phyloP scores from a whole-genome alignment of 2,113 vertebrate genomes.

The Platysternon megacephalum region DNA sequence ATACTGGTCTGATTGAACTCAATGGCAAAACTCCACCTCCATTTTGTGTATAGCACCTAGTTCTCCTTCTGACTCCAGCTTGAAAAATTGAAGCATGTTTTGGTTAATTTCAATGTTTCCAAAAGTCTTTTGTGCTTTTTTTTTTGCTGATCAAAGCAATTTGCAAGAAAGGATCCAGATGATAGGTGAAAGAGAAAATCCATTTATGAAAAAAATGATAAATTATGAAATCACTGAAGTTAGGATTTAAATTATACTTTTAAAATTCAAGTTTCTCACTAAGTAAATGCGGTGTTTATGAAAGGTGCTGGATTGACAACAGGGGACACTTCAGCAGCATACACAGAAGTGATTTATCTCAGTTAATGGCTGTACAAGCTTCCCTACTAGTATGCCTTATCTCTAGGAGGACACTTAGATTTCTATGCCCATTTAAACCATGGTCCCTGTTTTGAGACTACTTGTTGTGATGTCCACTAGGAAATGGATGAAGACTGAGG shows the following conservation, averaged over 20 bases:
- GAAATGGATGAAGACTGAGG: background rate
- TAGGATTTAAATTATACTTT: background rate
- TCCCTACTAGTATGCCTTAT: background rate
- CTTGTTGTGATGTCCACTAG: background rate
- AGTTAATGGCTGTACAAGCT: background rate
- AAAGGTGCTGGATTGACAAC: background rate
- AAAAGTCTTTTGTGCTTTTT: background rate
- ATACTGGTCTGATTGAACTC: constrained; percentile 25
- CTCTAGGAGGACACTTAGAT: background rate
- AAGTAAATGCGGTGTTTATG: background rate
- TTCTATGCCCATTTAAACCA: background rate
- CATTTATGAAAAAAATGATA: background rate
- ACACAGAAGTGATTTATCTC: background rate
- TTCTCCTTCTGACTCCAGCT: background rate
- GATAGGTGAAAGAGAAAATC: background rate
- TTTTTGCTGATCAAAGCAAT: background rate
- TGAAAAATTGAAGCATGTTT: background rate
- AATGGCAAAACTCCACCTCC: constrained; percentile 46
- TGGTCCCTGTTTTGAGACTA: background rate
- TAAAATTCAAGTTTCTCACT: background rate
- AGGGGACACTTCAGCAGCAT: rapidly evolving
- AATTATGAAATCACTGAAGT: background rate
- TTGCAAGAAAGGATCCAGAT: background rate
- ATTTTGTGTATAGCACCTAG: background rate
- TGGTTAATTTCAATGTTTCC: background rate